These are phyloP conservation scores for Xyrauchen texanus DNA, from an alignment of 2,113 vertebrate species.

Conservation along the genomic window DNA sequence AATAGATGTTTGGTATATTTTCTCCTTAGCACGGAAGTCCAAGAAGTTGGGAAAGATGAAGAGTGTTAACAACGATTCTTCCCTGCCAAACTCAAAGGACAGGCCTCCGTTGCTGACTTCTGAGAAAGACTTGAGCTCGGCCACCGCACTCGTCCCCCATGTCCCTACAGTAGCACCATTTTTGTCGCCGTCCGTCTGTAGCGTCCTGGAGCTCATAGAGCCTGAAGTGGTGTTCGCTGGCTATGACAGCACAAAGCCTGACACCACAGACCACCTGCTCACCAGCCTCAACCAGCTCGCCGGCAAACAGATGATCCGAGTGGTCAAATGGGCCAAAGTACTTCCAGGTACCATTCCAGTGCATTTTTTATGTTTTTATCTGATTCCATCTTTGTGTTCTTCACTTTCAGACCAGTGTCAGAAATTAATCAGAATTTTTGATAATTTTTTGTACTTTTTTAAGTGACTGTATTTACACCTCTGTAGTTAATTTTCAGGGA, in stretches of 20 bases:
- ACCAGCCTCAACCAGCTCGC: slow-evolving; percentile 96
- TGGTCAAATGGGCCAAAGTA: slow-evolving; percentile 99
- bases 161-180: slow-evolving; percentile 82
- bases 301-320: slow-evolving; percentile 98
- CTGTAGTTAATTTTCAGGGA: no score
- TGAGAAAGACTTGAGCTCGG: slow-evolving; percentile 82
- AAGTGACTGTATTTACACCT: no score
- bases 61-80: slow-evolving; percentile 86
- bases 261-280: slow-evolving; percentile 92
- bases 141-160: slow-evolving; percentile 86
- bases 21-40: slow-evolving; percentile 87
- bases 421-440: slow-evolving; percentile 29
- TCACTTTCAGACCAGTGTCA: no score
- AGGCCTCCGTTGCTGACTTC: slow-evolving; percentile 79
- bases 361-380: no score
- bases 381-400: no score
- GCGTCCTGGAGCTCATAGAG: slow-evolving; percentile 93
- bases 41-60: slow-evolving; percentile 97
- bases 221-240: slow-evolving; percentile 92
- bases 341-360: slow-evolving; percentile 86
- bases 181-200: slow-evolving; percentile 87
- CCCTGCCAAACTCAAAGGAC: slow-evolving; percentile 85
- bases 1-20: background rate
- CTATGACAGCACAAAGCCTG: slow-evolving; percentile 88
- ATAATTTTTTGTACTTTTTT: no score